These are phyloP conservation scores for Amblyjoppa proteus DNA, from an alignment of 2,888 invertebrate genomes.

Conservation along the genomic window DNA sequence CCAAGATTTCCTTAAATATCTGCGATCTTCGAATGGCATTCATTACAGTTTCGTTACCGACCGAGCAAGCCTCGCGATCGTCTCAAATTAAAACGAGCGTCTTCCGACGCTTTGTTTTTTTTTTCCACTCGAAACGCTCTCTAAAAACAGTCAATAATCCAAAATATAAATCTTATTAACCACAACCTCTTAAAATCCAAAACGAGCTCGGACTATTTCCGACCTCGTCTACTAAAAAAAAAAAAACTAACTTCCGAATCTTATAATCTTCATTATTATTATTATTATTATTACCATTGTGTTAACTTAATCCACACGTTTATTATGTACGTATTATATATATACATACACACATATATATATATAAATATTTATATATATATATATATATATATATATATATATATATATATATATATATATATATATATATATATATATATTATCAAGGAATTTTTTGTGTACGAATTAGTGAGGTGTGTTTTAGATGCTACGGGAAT, in stretches of 20 bases:
- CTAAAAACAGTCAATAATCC: neutral
- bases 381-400: slow-evolving; percentile 8
- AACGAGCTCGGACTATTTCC: slow-evolving; percentile 31
- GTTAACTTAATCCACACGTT: slow-evolving; percentile 44
- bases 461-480: slow-evolving; percentile 82
- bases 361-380: no score
- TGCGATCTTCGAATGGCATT: no score
- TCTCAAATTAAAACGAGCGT: no score
- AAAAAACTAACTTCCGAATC: neutral
- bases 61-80: no score
- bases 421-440: neutral
- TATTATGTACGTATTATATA: slow-evolving; percentile 33
- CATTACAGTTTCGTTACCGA: no score
- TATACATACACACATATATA: neutral
- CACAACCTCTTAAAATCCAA: neutral
- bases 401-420: neutral
- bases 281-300: slow-evolving; percentile 54
- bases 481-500: slow-evolving; percentile 84
- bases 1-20: no score
- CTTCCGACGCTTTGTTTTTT: neutral
- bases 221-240: slow-evolving; percentile 24
- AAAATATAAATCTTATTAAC: neutral
- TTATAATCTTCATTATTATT: slow-evolving; percentile 42
- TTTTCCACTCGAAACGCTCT: neutral
- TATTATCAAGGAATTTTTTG: slow-evolving; percentile 74